Percentiles rank a stretch among this genome's conserved stretches.
phyloP scores from a whole-genome alignment of 2,797 vertebrate species.

The Schizopygopsis malacanthus region DNA sequence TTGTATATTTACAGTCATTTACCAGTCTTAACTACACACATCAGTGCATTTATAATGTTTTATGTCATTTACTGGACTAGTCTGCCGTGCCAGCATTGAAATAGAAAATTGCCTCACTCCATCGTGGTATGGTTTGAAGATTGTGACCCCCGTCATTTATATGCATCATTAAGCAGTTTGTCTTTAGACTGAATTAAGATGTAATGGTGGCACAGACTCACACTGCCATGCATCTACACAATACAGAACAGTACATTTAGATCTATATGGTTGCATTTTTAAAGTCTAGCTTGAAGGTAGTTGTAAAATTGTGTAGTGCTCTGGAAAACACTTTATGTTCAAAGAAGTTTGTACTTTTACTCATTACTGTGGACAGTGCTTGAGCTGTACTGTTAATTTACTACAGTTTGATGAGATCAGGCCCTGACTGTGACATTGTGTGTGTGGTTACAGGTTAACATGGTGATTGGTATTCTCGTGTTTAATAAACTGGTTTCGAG shows the following conservation, averaged over 20 bases:
- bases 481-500: conserved; percentile 99
- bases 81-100: conserved; percentile 5
- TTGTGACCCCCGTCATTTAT: conserved; percentile 3
- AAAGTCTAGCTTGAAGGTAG: not conserved
- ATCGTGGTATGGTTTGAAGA: not conserved
- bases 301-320: not conserved
- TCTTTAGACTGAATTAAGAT: conserved; percentile 10
- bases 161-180: conserved; percentile 1
- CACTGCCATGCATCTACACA: not conserved
- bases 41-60: conserved; percentile 9
- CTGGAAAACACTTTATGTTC: not conserved
- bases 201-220: not conserved
- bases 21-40: conserved; percentile 28
- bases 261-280: not conserved
- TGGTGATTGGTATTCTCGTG: conserved; percentile 99
- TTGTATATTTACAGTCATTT: conserved; percentile 41
- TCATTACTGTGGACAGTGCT: not conserved
- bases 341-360: not conserved
- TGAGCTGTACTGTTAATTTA: not conserved
- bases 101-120: conserved; percentile 16
- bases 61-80: not conserved
- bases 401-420: not conserved
- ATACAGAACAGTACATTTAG: not conserved
- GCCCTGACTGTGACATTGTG: not conserved
- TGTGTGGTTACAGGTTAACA: conserved; percentile 88